phyloP scores from a whole-genome alignment of 2,113 vertebrate genomes.

The Electrona antarctica region DNA sequence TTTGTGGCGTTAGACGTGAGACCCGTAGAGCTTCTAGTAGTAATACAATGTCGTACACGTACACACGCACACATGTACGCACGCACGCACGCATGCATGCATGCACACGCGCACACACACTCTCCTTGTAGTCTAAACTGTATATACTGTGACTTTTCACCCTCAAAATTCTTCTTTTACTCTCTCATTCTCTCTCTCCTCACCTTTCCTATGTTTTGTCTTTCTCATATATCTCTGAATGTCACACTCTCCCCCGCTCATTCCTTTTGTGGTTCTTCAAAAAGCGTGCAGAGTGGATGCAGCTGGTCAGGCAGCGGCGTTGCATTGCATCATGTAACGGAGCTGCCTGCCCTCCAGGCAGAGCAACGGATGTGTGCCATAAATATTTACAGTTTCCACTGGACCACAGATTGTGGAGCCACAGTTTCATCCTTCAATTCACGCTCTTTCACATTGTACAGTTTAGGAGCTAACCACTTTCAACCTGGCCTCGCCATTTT shows the following conservation, averaged over 20 bases:
- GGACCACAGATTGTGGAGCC: neutral
- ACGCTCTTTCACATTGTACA: too few species aligned
- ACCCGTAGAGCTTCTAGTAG: too few species aligned
- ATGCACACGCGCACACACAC: too few species aligned
- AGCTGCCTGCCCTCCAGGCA: slow-evolving; percentile 1
- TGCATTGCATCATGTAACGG: neutral
- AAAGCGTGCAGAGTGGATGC: slow-evolving; percentile 39
- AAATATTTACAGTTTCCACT: slow-evolving; percentile 61
- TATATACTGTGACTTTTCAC: neutral
- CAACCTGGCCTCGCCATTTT: too few species aligned
- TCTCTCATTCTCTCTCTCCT: neutral
- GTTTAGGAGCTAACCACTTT: too few species aligned
- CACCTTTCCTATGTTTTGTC: neutral
- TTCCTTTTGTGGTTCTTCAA: slow-evolving; percentile 33
- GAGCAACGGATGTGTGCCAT: slow-evolving; percentile 15
- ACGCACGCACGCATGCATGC: too few species aligned
- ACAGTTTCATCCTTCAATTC: neutral
- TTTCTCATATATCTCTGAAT: neutral
- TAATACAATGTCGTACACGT: too few species aligned
- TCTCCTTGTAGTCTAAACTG: too few species aligned
- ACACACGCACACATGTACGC: too few species aligned
- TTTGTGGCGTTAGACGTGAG: too few species aligned
- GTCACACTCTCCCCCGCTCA: neutral
- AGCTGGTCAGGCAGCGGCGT: slow-evolving; percentile 39
- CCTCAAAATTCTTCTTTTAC: neutral